phyloP scores from a whole-genome alignment of 2,113 vertebrate genomes.

The Rhineura floridana region DNA sequence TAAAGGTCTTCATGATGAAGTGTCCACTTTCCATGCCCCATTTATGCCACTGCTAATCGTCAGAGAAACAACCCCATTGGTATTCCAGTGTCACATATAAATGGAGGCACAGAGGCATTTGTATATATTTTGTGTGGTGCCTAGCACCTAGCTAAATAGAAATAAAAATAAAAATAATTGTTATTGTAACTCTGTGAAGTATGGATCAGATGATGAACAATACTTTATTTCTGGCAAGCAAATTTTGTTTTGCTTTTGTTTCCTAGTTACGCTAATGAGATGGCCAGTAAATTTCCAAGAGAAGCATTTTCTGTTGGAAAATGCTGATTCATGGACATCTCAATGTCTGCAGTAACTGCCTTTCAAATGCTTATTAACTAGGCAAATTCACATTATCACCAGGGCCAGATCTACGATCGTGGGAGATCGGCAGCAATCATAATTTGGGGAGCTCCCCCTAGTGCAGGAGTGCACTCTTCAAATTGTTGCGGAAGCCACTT shows the following conservation, averaged over 20 bases:
- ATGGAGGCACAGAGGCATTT: background rate
- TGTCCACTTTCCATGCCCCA: background rate
- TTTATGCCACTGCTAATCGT: background rate
- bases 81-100: background rate
- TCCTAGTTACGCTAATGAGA: constrained; percentile 25
- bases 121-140: background rate
- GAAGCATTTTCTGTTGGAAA: constrained; percentile 28
- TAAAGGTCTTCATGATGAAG: background rate
- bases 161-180: background rate
- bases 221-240: constrained; percentile 30
- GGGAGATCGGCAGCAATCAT: background rate
- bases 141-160: background rate
- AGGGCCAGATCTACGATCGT: background rate
- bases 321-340: constrained; percentile 17
- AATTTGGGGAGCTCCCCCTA: background rate
- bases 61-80: background rate
- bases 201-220: background rate
- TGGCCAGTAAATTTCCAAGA: constrained; percentile 19
- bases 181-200: background rate
- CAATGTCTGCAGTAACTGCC: background rate
- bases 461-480: background rate
- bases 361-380: background rate
- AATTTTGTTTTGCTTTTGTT: constrained; percentile 34
- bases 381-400: background rate
- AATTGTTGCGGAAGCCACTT: background rate